Evolutionary conservation across 2,113 vertebrate species (phyloP).

Genomic region (Pomatorhinus ruficollis): DNA sequence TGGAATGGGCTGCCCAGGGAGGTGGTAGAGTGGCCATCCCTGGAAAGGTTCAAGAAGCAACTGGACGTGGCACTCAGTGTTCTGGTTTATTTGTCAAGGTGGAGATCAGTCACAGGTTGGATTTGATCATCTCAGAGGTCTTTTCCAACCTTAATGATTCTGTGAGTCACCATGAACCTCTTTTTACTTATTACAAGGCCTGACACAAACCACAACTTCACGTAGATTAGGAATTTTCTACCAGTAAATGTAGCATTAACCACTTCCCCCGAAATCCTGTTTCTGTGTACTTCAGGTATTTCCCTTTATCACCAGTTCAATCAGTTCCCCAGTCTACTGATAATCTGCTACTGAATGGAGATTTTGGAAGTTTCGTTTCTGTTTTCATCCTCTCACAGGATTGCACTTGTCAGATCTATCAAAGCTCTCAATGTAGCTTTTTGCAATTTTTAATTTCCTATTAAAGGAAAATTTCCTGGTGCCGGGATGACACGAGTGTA

Average conservation of each 20-base stretch:
- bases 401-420: not conserved
- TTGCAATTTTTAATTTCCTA: constrained; percentile 13
- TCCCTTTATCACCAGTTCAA: constrained; percentile 16
- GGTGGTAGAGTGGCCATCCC: not conserved
- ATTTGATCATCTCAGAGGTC: not conserved
- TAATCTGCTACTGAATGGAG: not conserved
- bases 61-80: not conserved
- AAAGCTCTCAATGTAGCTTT: not conserved
- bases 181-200: not conserved
- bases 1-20: not conserved
- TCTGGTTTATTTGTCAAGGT: not conserved
- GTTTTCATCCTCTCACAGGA: not conserved
- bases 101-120: not conserved
- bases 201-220: not conserved
- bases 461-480: not conserved
- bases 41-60: not conserved
- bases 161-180: not conserved
- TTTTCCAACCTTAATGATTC: not conserved
- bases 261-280: not conserved
- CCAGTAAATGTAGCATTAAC: not conserved
- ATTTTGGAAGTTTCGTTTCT: not conserved
- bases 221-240: not conserved
- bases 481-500: accelerated
- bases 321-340: not conserved
- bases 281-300: not conserved